Percentiles rank a stretch among this genome's conserved stretches.
phyloP scores from a whole-genome alignment of 2,113 vertebrate genomes.

The Alexandromys fortis region DNA sequence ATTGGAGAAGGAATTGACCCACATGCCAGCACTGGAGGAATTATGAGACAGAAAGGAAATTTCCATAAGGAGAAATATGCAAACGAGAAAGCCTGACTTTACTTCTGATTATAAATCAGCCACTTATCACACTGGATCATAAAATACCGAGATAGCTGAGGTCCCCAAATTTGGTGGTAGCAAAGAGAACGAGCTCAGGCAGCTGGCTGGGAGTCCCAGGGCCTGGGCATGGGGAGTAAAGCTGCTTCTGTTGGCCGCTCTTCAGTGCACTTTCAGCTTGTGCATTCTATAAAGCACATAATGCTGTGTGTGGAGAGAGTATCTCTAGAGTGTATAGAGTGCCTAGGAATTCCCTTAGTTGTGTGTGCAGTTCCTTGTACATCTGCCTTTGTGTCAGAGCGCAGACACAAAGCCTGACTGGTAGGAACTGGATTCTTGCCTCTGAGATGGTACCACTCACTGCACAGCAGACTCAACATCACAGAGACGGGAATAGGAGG shows the following conservation, averaged over 20 bases:
- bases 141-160: background rate
- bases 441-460: background rate
- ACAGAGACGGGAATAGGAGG: background rate
- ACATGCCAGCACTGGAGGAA: background rate
- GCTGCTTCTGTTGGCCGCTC: background rate
- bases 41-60: slow-evolving; percentile 60
- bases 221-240: background rate
- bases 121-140: background rate
- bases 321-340: background rate
- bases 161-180: background rate
- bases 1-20: slow-evolving; percentile 59
- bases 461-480: background rate
- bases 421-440: background rate
- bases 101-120: slow-evolving; percentile 6
- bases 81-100: slow-evolving; percentile 40
- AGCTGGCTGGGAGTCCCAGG: background rate
- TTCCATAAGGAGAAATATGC: slow-evolving; percentile 62
- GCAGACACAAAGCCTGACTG: background rate
- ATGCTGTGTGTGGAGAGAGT: background rate
- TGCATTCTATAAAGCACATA: background rate
- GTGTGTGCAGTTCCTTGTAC: background rate
- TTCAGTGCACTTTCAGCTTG: background rate
- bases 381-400: background rate
- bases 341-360: background rate
- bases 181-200: too few species aligned